These are phyloP conservation scores for Hemiscyllium ocellatum DNA, from an alignment of 2,113 vertebrate genomes.

Conservation along the genomic window DNA sequence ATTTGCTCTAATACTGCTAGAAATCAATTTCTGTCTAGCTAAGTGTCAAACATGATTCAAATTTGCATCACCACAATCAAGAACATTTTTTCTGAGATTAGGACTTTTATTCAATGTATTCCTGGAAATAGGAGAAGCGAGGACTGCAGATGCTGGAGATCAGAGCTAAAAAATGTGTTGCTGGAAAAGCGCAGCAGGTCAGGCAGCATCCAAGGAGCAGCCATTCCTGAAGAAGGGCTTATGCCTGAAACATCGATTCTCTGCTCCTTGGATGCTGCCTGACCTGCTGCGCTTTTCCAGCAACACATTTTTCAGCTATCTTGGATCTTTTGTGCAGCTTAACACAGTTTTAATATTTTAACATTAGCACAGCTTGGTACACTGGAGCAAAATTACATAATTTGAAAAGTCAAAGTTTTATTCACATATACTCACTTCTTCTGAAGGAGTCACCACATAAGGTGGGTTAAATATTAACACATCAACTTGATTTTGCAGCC, in stretches of 20 bases:
- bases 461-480: conserved; percentile 91
- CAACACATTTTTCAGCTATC: no score
- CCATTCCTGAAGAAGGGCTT: no score
- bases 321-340: neutral
- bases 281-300: no score
- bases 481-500: conserved; percentile 75
- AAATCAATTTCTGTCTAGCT: neutral
- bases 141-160: no score
- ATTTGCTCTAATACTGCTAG: neutral
- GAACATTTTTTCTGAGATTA: neutral
- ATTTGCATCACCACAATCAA: neutral
- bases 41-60: neutral
- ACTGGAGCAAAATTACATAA: neutral
- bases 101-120: neutral
- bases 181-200: no score
- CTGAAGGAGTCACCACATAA: conserved; percentile 83
- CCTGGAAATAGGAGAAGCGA: neutral
- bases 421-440: conserved; percentile 66
- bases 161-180: no score
- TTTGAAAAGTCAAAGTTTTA: neutral
- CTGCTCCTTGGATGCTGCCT: no score
- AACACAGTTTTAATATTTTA: neutral
- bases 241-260: no score
- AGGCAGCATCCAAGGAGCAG: no score
- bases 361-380: neutral